phyloP scores from a whole-genome alignment of 2,888 invertebrate genomes.

The Callinectes sapidus region DNA sequence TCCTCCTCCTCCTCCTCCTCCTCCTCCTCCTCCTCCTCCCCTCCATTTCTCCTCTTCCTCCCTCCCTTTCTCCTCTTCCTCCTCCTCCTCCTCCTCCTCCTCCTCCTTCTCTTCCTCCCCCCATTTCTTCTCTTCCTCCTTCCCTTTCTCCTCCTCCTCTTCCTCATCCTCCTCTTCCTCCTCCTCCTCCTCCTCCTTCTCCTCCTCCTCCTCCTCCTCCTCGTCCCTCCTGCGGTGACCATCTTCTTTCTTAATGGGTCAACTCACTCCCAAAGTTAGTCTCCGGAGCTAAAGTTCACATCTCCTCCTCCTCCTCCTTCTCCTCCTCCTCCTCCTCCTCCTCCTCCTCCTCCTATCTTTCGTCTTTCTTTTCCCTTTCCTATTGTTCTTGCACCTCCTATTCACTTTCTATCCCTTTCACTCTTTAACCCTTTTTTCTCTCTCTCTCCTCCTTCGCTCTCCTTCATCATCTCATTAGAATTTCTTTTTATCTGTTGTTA shows the following conservation, averaged over 20 bases:
- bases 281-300: constrained; percentile 11
- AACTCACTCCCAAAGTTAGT: constrained; percentile 33
- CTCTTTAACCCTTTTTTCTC: background rate
- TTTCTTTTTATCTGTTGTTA: constrained; percentile 2
- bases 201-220: constrained; percentile 20
- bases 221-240: constrained; percentile 9
- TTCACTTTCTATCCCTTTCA: background rate
- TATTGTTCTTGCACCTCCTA: background rate
- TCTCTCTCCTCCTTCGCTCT: background rate
- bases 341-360: background rate
- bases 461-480: background rate
- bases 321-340: background rate
- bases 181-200: constrained; percentile 18
- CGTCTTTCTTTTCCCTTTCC: background rate
- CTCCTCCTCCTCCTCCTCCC: constrained; percentile 2
- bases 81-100: no score
- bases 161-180: background rate
- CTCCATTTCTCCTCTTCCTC: no score
- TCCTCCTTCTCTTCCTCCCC: no score
- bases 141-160: background rate
- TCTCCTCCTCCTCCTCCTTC: background rate
- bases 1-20: background rate
- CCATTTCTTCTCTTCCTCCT: background rate
- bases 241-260: constrained; percentile 34
- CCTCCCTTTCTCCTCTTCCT: background rate